phyloP scores from a whole-genome alignment of 2,113 vertebrate genomes.

The Misgurnus mizolepis region DNA sequence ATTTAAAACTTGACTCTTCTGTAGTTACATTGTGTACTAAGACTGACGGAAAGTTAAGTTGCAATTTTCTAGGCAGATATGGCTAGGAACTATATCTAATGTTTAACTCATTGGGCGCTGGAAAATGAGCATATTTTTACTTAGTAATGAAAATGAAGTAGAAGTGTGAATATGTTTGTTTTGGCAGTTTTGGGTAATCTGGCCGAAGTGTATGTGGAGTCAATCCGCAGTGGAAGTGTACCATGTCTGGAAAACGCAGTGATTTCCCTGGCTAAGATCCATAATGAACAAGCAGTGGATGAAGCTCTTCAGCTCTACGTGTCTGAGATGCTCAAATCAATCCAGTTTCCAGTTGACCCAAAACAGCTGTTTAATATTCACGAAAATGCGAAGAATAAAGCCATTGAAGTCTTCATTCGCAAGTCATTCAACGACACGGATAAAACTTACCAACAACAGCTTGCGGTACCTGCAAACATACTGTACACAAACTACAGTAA shows the following conservation, averaged over 20 bases:
- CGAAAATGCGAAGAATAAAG: constrained; percentile 30
- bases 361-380: constrained; percentile 51
- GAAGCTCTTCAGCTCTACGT: constrained; percentile 44
- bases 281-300: constrained; percentile 53
- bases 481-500: too few relatives aligned
- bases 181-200: constrained; percentile 55
- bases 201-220: constrained; percentile 52
- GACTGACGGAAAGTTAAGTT: too few relatives aligned
- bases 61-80: too few relatives aligned
- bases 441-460: constrained; percentile 47
- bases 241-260: constrained; percentile 65
- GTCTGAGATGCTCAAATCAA: constrained; percentile 27
- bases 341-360: constrained; percentile 39
- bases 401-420: constrained; percentile 52
- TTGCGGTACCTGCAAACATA: constrained; percentile 30
- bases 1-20: too few relatives aligned
- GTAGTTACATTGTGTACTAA: too few relatives aligned
- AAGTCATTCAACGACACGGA: constrained; percentile 59
- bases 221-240: constrained; percentile 57
- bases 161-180: too few relatives aligned
- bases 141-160: too few relatives aligned
- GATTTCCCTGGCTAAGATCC: constrained; percentile 49
- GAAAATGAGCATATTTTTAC: too few relatives aligned
- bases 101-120: too few relatives aligned
- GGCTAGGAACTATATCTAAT: too few relatives aligned